Evolutionary conservation across 1,140 invertebrate species (phyloP).

Genomic region (Portunus trituberculatus): DNA sequence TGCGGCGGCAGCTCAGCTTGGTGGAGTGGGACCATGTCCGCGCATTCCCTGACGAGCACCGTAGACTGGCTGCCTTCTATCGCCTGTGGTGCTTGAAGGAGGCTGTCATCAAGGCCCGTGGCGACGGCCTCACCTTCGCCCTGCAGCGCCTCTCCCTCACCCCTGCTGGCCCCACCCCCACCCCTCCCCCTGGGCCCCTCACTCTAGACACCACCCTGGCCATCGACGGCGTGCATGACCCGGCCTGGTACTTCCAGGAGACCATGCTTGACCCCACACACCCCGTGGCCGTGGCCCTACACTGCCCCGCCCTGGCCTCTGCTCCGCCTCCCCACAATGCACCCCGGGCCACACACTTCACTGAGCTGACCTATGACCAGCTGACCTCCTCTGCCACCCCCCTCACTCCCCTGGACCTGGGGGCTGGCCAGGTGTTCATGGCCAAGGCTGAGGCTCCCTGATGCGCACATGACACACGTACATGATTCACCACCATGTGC

Average conservation of each 20-base stretch:
- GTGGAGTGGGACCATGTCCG: conserved; percentile 90
- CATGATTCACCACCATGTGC: too few species aligned
- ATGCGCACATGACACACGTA: background rate
- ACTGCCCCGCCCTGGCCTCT: conserved; percentile 61
- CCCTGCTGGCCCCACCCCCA: conserved; percentile 85
- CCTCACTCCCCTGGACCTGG: conserved; percentile 82
- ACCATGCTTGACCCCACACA: conserved; percentile 89
- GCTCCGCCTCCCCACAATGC: background rate
- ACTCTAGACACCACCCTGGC: conserved; percentile 86
- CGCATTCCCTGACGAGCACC: conserved; percentile 81
- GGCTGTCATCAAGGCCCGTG: conserved; percentile 95
- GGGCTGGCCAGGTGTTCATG: conserved; percentile 83
- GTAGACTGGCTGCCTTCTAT: conserved; percentile 87
- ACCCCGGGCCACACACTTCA: conserved; percentile 21
- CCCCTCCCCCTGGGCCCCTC: conserved; percentile 81
- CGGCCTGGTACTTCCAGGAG: conserved; percentile 93
- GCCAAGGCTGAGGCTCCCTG: conserved; percentile 80
- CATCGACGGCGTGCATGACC: conserved; percentile 84
- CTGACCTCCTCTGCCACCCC: conserved; percentile 83
- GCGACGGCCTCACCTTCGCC: conserved; percentile 90
- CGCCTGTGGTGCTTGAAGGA: conserved; percentile 97
- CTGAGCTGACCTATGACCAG: conserved; percentile 81
- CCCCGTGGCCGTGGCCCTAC: conserved; percentile 88
- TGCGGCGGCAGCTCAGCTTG: conserved; percentile 90
- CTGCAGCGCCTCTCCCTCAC: conserved; percentile 89